Conservation (phyloP, 2,113 vertebrate species). For the Rhynchomys soricoides region DNA sequence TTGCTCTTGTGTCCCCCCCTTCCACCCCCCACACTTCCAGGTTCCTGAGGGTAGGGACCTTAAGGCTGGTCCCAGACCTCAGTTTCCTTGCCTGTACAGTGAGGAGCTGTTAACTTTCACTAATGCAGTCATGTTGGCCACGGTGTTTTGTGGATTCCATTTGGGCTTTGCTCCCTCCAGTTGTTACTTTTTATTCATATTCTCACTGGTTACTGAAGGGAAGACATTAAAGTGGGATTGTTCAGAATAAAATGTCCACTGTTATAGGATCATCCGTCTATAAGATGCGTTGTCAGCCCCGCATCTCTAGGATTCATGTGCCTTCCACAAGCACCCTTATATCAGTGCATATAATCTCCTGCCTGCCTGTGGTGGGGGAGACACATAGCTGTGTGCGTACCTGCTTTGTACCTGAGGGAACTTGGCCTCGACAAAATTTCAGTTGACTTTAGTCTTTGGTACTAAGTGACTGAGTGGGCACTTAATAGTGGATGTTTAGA, state of each 20-base stretch:
- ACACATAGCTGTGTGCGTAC: neutral
- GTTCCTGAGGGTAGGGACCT: neutral
- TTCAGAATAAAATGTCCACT: neutral
- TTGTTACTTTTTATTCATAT: constrained; percentile 48
- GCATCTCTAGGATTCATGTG: neutral
- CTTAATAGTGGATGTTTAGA: neutral
- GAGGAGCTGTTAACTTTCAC: neutral
- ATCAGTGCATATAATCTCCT: neutral
- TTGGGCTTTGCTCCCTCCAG: neutral
- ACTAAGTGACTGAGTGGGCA: neutral
- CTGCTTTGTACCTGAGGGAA: neutral
- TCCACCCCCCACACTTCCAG: neutral
- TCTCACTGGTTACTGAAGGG: neutral
- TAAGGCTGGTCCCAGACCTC: neutral
- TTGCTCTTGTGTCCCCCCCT: neutral
- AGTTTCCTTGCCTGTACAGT: neutral
- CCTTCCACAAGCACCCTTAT: neutral
- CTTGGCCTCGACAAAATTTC: neutral
- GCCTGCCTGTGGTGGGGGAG: neutral
- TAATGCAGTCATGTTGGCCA: neutral
- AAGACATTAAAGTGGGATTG: neutral
- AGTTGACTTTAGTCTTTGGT: neutral
- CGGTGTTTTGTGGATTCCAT: neutral
- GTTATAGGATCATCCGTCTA: constrained; percentile 4
- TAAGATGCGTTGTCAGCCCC: neutral